Evolutionary conservation across 2,797 vertebrate species (phyloP), one percentile per base, ranked within the genome.

Genomic region (Chaunax sp.): DNA sequence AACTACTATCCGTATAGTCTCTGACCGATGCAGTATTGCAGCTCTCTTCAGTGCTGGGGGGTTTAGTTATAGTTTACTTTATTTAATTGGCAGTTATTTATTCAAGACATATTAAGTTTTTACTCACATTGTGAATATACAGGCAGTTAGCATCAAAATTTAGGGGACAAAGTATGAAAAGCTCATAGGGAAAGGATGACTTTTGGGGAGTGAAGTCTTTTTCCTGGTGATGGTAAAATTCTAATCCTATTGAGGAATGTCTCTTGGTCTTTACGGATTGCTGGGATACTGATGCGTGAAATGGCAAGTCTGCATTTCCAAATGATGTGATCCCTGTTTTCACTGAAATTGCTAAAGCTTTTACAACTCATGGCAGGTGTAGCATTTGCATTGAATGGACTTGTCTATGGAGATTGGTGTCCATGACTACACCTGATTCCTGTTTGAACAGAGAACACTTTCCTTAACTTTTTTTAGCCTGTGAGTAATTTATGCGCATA

Each of bases 301-400:
- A 93, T 93, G 91, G 91, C 92, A 93, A 93, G 90, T 92, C 90
- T 93, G 91, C 92, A 89, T 92, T 92, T 93, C 90, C 90, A 92
- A 93, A 91, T 90, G 87, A 92, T 85, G 84, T 85, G 84, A 92
- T 84, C 84, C 82, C 87, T 87, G 86, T 90, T 89, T 88, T 87
- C 85, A 87, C 78, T 80, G 83, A 81, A 89, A 88, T 87, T 77
- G 77, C 86, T 75, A 85, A 85, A 86, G 85, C 88, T 87, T 84
- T 89, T 84, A 89, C 87, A 90, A 89, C 83, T 79, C 83, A 63
- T 89, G 78, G 81, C 88, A 89, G 79, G 80, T 86, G 81, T 80
- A 83, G 82, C 75, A 91, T 93, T 90, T 92, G 86, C 90, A 93
- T 92, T 79, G 82, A 92, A 87, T 87, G 70, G 80, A 88, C 80